Base-by-base conservation (phyloP, 2,888 invertebrate genomes). In the Microchrysa polita region DNA sequence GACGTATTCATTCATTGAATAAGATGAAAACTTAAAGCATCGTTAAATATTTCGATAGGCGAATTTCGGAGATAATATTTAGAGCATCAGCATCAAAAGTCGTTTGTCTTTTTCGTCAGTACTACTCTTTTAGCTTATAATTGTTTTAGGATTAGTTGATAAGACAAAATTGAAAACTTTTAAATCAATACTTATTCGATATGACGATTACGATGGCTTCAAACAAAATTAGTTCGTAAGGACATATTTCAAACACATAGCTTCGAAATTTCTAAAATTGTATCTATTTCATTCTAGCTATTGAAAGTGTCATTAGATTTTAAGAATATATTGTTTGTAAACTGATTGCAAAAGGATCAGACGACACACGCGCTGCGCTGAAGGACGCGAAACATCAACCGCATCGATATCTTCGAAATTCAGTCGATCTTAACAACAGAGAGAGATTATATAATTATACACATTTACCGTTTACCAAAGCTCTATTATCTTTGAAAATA, bases 191-290 rank as follows among this genome's bases (percentile, higher is more conserved):
- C 52, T 16, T 27, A 52, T 53, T 34, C 27, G 34, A 34, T 53
- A 67, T 53, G 67, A 67, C 53, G 53, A n/a, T n/a, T n/a, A n/a
- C 27, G 67, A 67, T 53, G 5, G 67, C 53, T 67, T 53, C n/a
- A 53, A 27, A 53, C 12, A 34, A 16, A n/a, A 27, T 67, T 53
- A 67, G 67, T 7, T 16, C 18, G 18, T 53, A 67, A 55, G 48
- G 20, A 20, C 65, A 44, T 48, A 10, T 14, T 16, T 65, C 27
- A 34, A 34, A 34, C 20, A 34, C 20, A n/a, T 65, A 48, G 48
- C 20, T 65, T 48, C 14, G 20, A 65, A 12, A 48, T 65, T 65
- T 65, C 22, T 44, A 65, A 61, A 59, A n/a, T 40, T 44, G 44
- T 42, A 20, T 34, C 65, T 67, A 20, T 27, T 67, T 18, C n/a